Evolutionary conservation across 1,140 invertebrate genomes (phyloP), one percentile per base, ranked within the genome.

Genomic region (Bombus turneri): DNA sequence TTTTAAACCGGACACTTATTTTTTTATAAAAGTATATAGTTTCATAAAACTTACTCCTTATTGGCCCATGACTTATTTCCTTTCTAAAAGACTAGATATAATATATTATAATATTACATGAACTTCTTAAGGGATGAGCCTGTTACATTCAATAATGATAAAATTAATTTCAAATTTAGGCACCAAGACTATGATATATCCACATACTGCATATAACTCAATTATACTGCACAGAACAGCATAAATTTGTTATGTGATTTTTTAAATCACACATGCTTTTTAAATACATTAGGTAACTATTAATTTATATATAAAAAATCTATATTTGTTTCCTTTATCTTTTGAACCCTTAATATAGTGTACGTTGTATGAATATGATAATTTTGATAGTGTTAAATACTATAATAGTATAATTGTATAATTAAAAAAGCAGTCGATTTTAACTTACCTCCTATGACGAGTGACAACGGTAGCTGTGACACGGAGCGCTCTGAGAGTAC

Each of bases 361-460:
- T 18, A 43, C 34, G 4, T 28, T 34, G 0, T 47, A 68, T 47
- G 18, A 3, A 10, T 66, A 43, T 8, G 6, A 34, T 43, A 34
- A 31, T 43, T 47, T 43, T 41, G 5, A 25, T 6, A 78, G 25
- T 78, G 28, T 8, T 41, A 64, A 64, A 43, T 53, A 66, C 68
- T 25, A 13, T 79, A n/a, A 34, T 66, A 18, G 1, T 68, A 68
- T 31, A 47, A 74, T 25, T 68, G 59, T n/a, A 12, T n/a, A 59
- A 28, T 9, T 85, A 18, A 66, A n/a, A 76, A 72, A 74, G 71
- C 37, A 53, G 81, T 78, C 68, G 41, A 83, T 34, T 90, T 88
- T 10, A 91, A 94, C 94, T 94, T 94, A 94, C 94, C 94, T 94
- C 93, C 73, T 76, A 66, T 78, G 87, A 68, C 76, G 84, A 85